Evolutionary conservation across 2,888 invertebrate species (phyloP), one percentile per base, ranked within the genome.

Genomic region (Oscheius myriophilus): DNA sequence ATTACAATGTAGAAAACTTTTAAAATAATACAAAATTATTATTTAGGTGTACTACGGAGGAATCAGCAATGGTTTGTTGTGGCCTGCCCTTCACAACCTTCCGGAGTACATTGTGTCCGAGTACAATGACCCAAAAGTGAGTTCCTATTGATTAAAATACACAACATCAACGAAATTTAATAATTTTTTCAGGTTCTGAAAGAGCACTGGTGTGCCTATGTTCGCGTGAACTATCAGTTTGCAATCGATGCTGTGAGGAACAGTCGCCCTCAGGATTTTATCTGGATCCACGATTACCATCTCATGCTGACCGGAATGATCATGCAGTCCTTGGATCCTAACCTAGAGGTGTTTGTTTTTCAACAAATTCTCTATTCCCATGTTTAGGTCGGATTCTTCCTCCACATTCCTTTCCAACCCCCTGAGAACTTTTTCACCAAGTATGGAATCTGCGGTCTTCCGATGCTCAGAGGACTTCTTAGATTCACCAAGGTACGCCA

Each of bases 261-360:
- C 69, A 81, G 83, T 69, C 79, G 84, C 9, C 81, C 84, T 0
- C 73, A 16, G 46, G 93, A 94, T 0, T 91, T 95, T 68, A 91
- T 95, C 2, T 95, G 95, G 95, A 91, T 95, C 26, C 95, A 95
- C 86, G 95, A 95, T 87, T 95, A 95, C 87, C 95, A 95, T 86
- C 90, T 95, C 21, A 94, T 95, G 93, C 88, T 94, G 84, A 93
- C 93, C 16, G 93, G 95, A 45, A 93, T 93, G 87, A 93, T 93
- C 91, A 92, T 95, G 77, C 91, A 95, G 87, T 92, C 93, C 88
- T 87, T 88, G 72, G 86, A 86, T 57, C 76, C 75, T n/a, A 76
- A 82, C 53, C 72, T 84, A 11, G 84, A 84, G 69, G 69, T 72
- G 23, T 58, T 23, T 12, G 4, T 91, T 91, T 82, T 18, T 11